A percentile compares a stretch with the other conserved stretches of the same genome.
These are phyloP conservation scores for Melipona bicolor DNA, from an alignment of 2,888 invertebrate genomes.

Conservation along the genomic window DNA sequence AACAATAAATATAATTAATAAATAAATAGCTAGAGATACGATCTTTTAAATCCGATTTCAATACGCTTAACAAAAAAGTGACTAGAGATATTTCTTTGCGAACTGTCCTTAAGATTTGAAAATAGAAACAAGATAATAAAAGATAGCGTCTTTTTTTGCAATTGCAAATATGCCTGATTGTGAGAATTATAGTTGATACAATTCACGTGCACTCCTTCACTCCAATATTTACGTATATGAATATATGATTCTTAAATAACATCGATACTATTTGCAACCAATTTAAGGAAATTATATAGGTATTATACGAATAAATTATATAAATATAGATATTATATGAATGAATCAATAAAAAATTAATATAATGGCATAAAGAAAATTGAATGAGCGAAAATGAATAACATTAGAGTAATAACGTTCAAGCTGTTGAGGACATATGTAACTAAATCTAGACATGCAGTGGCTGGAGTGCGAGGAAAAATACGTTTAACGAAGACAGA, in stretches of 20 bases:
- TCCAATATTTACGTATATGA: neutral
- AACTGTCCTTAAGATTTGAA: neutral
- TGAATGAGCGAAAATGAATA: constrained; percentile 21
- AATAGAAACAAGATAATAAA: neutral
- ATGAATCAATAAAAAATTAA: neutral
- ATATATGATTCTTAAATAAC: neutral
- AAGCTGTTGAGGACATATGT: constrained; percentile 13
- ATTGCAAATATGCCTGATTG: neutral
- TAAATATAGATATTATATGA: neutral
- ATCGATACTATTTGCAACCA: neutral
- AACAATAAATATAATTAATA: neutral
- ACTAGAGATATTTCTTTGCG: too few relatives aligned
- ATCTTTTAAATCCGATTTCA: neutral
- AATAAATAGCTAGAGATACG: too few relatives aligned
- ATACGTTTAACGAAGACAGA: neutral
- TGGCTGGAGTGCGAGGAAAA: constrained; percentile 14
- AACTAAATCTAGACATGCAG: constrained; percentile 5
- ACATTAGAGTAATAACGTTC: neutral
- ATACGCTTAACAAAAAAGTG: neutral
- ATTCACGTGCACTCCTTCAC: neutral
- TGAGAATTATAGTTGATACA: neutral
- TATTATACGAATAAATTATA: neutral
- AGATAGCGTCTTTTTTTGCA: neutral
- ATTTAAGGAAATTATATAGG: too few relatives aligned
- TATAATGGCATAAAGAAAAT: neutral